Base-by-base conservation (phyloP, 2,113 vertebrate genomes). In the Bubo bubo region DNA sequence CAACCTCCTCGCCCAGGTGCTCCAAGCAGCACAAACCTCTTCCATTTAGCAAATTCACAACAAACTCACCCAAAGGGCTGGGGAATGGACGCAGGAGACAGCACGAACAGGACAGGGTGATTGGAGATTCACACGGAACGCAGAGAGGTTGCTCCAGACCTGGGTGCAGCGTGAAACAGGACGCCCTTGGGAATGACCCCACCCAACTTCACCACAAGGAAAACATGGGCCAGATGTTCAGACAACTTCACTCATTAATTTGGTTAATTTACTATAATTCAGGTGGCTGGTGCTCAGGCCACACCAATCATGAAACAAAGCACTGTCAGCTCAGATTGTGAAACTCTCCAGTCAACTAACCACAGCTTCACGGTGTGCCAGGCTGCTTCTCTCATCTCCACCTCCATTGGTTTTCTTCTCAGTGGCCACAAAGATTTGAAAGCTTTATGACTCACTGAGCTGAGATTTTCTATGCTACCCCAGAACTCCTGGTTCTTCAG, bases 101-200 rank as follows among this genome's bases (percentile, higher is more conserved):
- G 41, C 41, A 59, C 0, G 0, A 59, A 81, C 8, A 56, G 56
- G 24, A 55, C 0, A 0, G 32, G n/a, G 26, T 13, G 30, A 71
- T 7, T 0, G 2, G 34, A 66, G 45, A 86, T 24, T 47, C 63
- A n/a, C 0, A 0, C 0, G 7, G 34, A 72, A 13, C 0, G 1
- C 45, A n/a, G 9, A 47, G 77, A 59, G 27, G 52, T 35, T 81
- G 74, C 37, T 92, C 56, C 73, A 89, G 53, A 93, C n/a, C 52
- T 43, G 66, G 49, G 32, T 3, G 5, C 41, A 63, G 34, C 5
- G 1, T 22, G 34, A 49, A 56, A 63, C 4, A 3, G 56, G 70
- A 81, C 1, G 7, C 11, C 70, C 27, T 55, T 50, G 52, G 71
- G 80, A 93, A 71, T 34, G 55, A 86, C 73, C 76, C 70, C 83